A percentile compares a stretch with the other conserved stretches of the same genome.
These are phyloP conservation scores for Staurois parvus DNA, from an alignment of 2,797 vertebrate species.

Conservation along the genomic window DNA sequence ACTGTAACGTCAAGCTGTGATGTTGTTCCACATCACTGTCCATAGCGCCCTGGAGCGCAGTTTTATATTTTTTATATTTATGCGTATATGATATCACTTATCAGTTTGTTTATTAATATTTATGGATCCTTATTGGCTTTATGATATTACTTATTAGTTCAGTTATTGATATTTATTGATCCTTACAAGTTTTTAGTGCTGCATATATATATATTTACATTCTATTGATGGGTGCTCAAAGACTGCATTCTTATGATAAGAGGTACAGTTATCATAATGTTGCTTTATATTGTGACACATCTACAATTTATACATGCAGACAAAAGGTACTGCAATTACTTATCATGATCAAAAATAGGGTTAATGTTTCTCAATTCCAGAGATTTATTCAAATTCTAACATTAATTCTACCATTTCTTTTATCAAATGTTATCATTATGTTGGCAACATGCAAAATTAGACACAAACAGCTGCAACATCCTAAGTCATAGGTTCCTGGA, in stretches of 20 bases:
- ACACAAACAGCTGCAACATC: conserved; percentile 25
- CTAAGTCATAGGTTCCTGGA: conserved; percentile 7
- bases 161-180: no score
- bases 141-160: no score
- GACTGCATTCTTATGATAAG: background rate
- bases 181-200: no score
- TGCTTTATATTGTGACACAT: background rate
- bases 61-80: no score
- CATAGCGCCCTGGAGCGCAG: no score
- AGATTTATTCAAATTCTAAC: background rate
- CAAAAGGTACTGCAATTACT: background rate
- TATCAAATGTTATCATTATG: background rate
- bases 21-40: no score
- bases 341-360: background rate
- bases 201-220: no score
- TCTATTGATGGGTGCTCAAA: background rate
- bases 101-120: no score
- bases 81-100: no score
- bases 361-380: background rate
- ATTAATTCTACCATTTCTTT: background rate
- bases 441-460: conserved; percentile 12
- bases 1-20: no score
- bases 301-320: background rate
- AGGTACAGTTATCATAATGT: background rate
- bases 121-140: no score